These are phyloP conservation scores for Dendrolimus houi DNA, from an alignment of 2,888 invertebrate genomes.

Conservation along the genomic window DNA sequence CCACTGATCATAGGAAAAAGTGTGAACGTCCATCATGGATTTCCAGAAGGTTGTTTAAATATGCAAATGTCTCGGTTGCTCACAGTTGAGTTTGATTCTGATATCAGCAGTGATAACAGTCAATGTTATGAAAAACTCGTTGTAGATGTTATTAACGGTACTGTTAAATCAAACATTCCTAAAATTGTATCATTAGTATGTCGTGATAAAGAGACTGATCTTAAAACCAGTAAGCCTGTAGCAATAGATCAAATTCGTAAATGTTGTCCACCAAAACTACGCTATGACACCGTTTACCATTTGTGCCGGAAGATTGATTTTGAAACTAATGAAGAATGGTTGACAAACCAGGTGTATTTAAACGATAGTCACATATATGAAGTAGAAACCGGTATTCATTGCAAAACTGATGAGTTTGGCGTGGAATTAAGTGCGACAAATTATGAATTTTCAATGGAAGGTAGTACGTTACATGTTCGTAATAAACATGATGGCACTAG, in stretches of 20 bases:
- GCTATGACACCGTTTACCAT: conserved; percentile 46
- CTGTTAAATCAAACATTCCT: conserved; percentile 38
- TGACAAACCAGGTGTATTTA: conserved; percentile 30
- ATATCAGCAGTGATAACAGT: conserved; percentile 16
- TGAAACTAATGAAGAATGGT: conserved; percentile 30
- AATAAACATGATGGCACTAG: conserved; percentile 23
- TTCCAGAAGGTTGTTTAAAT: conserved; percentile 39
- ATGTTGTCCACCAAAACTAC: conserved; percentile 54
- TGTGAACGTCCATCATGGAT: conserved; percentile 35
- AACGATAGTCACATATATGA: conserved; percentile 38
- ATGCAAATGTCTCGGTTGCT: conserved; percentile 27
- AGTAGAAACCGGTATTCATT: conserved; percentile 40
- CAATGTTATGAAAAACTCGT: conserved; percentile 51
- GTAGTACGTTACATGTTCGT: conserved; percentile 33
- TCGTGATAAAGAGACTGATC: conserved; percentile 22
- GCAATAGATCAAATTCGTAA: conserved; percentile 45
- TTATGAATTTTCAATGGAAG: conserved; percentile 36
- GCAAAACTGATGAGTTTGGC: conserved; percentile 47
- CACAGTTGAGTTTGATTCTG: conserved; percentile 20
- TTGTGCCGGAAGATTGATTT: conserved; percentile 31
- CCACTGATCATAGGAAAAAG: conserved; percentile 38
- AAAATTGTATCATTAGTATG: conserved; percentile 48
- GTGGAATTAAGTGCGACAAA: conserved; percentile 41
- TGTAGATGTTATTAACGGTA: conserved; percentile 40
- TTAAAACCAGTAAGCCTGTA: conserved; percentile 16